phyloP scores from a whole-genome alignment of 2,888 invertebrate species.

The Drosophila setosimentum region DNA sequence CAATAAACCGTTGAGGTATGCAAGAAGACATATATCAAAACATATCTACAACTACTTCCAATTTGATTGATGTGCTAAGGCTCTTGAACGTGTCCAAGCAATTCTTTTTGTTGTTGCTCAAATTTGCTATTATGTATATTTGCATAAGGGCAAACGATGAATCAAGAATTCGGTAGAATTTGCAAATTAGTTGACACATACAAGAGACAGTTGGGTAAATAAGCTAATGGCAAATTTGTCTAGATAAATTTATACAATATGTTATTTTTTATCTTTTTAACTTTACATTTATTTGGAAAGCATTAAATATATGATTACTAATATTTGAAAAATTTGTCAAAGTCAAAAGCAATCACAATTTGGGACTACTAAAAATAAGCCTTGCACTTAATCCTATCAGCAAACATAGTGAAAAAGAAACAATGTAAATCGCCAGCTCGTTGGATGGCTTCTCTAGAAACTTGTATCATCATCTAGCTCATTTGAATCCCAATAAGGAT shows the following conservation, averaged over 20 bases:
- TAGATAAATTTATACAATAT: constrained; percentile 10
- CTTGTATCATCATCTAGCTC: constrained; percentile 32
- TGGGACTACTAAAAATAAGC: not conserved
- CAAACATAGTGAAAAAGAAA: constrained; percentile 1
- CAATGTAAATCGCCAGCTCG: constrained; percentile 9
- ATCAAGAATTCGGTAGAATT: constrained; percentile 23
- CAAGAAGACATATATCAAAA: constrained; percentile 36
- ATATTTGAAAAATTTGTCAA: constrained; percentile 17
- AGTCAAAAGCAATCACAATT: constrained; percentile 1
- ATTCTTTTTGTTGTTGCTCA: constrained; percentile 2
- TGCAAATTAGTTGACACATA: not conserved
- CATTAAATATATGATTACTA: not conserved
- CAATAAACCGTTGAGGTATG: constrained; percentile 39
- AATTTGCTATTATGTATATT: constrained; percentile 19
- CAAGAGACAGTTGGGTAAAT: not conserved
- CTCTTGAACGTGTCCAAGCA: constrained; percentile 4
- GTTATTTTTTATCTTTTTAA: not conserved
- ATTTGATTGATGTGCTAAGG: constrained; percentile 55
- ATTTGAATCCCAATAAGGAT: constrained; percentile 28
- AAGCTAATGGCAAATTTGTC: not conserved
- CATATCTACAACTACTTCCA: constrained; percentile 16
- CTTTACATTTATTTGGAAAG: not conserved
- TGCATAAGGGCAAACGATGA: constrained; percentile 43
- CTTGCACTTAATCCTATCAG: not conserved
- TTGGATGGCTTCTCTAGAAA: constrained; percentile 40